Conservation (phyloP, 2,888 invertebrate genomes). For the Cylloceria caligata region DNA sequence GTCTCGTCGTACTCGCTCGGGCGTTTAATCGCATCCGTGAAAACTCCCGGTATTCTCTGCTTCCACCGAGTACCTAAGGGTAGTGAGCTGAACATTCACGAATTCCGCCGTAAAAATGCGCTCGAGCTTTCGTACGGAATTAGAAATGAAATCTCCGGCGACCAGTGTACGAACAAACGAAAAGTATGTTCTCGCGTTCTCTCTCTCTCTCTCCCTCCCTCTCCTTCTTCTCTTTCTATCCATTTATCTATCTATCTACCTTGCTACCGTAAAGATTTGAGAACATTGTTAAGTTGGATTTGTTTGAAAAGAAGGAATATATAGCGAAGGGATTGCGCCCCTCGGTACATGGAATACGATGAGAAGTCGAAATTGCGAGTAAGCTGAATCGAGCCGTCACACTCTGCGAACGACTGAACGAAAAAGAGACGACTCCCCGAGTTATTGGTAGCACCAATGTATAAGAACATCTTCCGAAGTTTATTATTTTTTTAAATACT, state of each 20-base stretch:
- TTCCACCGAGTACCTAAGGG: constrained; percentile 23
- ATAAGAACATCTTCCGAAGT: constrained; percentile 8
- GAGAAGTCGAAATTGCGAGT: constrained; percentile 21
- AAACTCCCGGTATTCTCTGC: constrained; percentile 22
- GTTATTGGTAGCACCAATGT: neutral
- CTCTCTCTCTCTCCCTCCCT: neutral
- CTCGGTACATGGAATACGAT: neutral
- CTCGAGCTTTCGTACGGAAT: constrained; percentile 45
- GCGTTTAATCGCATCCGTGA: constrained; percentile 51
- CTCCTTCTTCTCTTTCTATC: neutral
- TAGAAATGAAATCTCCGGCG: constrained; percentile 29
- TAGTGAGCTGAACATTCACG: constrained; percentile 36
- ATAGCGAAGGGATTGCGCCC: constrained; percentile 9
- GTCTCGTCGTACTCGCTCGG: constrained; percentile 24
- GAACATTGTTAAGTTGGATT: constrained; percentile 38
- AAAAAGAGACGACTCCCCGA: constrained; percentile 4
- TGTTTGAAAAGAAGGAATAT: constrained; percentile 46
- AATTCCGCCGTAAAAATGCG: constrained; percentile 60
- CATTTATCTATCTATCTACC: neutral
- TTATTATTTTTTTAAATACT: constrained; percentile 50
- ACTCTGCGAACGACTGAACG: neutral
- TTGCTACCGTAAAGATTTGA: constrained; percentile 39
- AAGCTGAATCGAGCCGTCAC: neutral
- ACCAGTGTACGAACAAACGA: constrained; percentile 2
- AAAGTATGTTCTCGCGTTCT: neutral